A percentile compares a stretch with the other conserved stretches of the same genome.
Evolutionary conservation across 2,113 vertebrate species (phyloP).

Genomic region (Macrotus californicus): DNA sequence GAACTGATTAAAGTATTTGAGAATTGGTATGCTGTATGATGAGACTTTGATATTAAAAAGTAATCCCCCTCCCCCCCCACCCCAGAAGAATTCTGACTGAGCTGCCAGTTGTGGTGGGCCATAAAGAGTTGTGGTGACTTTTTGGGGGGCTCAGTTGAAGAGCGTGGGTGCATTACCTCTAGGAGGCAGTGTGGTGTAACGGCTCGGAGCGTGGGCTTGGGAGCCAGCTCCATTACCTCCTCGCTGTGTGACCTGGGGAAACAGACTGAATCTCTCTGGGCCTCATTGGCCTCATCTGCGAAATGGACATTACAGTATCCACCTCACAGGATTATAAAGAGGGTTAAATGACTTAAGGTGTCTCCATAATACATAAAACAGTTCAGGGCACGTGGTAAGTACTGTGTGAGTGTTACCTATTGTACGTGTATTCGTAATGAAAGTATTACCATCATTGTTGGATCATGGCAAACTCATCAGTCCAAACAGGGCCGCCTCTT

Average conservation of each 20-base stretch:
- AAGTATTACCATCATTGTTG: not conserved
- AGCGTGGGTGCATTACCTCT: not conserved
- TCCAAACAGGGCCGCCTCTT: not conserved
- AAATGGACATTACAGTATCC: not conserved
- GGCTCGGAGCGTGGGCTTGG: not conserved
- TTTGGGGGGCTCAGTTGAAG: not conserved
- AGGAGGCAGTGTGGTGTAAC: not conserved
- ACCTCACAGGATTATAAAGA: not conserved
- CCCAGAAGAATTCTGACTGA: not conserved
- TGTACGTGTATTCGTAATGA: not conserved
- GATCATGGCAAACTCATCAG: not conserved
- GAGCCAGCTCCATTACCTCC: not conserved
- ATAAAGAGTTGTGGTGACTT: not conserved
- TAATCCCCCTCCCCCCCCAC: rapidly evolving
- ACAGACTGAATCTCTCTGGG: not conserved
- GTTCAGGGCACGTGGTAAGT: not conserved
- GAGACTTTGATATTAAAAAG: not conserved
- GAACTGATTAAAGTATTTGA: not conserved
- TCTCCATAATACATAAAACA: not conserved
- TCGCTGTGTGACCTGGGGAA: not conserved
- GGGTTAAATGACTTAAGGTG: not conserved
- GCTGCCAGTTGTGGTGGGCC: not conserved
- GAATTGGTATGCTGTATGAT: not conserved
- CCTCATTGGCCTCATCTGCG: not conserved
- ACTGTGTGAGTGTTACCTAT: not conserved